Base-by-base conservation (phyloP, 1,140 invertebrate species). In the Coenobita brevimanus region DNA sequence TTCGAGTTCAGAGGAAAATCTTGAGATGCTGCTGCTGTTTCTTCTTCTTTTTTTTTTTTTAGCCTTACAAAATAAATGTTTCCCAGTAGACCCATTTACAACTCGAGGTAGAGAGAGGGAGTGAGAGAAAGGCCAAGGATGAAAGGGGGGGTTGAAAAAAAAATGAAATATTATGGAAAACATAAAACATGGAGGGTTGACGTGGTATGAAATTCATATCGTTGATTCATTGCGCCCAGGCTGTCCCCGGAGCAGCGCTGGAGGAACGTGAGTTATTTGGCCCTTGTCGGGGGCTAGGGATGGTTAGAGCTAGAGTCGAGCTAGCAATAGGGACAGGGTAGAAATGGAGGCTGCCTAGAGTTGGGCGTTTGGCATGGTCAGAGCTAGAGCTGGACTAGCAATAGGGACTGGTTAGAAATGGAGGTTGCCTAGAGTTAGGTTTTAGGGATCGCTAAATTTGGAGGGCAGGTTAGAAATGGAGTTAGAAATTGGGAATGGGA, bases 151-250 rank as follows among this genome's bases (percentile, higher is more conserved):
- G 75, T 33, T n/a, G 54, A 64, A 38, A 41, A 87, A 87, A 87
- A 87, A 80, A 81, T 87, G 85, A 87, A 87, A 87, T 87, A 87
- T 87, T 87, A 87, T 87, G 85, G 85, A 87, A 87, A 87, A 78
- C 78, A 80, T 87, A 81, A 87, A 87, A 87, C 85, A 87, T 87
- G 78, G 78, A 87, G 85, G 85, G 85, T 87, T 87, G 85, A 87
- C 85, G 85, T 87, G 76, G 76, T 87, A 87, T 87, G 85, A 87
- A 87, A 87, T 87, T 87, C 85, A 87, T 87, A 87, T 87, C 85
- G 85, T 73, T 87, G 85, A 87, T 81, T 87, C 85, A 87, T 87
- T 60, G 78, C 62, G 46, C 64, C 41, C 78, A 41, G 64, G 41
- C 85, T 85, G 82, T 81, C 76, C 78, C 85, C 27, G 67, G 76